phyloP scores from a whole-genome alignment of 1,140 invertebrate species.

The Araneus ventricosus region DNA sequence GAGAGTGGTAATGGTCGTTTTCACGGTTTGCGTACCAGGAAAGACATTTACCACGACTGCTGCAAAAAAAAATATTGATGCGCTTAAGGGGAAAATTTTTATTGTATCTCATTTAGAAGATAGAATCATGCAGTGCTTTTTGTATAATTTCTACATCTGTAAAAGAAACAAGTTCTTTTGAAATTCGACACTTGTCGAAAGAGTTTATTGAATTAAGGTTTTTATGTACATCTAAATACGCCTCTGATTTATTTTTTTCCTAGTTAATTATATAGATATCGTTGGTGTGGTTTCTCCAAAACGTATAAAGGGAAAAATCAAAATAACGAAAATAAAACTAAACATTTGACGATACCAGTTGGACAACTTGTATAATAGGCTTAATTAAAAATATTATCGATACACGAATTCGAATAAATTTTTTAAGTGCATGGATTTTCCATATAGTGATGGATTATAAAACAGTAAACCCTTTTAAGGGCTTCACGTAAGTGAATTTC shows the following conservation, averaged over 20 bases:
- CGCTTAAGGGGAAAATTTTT: constrained; percentile 1
- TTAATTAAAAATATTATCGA: no score
- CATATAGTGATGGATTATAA: no score
- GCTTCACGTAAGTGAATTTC: no score
- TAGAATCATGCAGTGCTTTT: neutral
- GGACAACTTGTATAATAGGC: no score
- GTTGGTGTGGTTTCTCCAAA: no score
- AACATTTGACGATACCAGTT: no score
- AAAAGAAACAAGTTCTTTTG: neutral
- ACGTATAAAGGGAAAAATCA: no score
- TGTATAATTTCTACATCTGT: neutral
- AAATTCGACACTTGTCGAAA: neutral
- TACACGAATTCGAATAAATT: no score
- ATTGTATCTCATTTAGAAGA: neutral
- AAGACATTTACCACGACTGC: neutral
- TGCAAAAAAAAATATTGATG: neutral
- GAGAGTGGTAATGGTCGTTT: constrained; percentile 34
- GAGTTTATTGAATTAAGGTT: neutral
- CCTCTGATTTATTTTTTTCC: neutral
- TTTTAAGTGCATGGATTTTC: no score
- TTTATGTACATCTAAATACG: neutral
- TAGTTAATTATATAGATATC: neutral
- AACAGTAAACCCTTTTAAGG: no score
- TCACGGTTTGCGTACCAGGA: neutral
- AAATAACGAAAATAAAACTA: no score